phyloP scores from a whole-genome alignment of 2,888 invertebrate species.

The Caenorhabditis becei region DNA sequence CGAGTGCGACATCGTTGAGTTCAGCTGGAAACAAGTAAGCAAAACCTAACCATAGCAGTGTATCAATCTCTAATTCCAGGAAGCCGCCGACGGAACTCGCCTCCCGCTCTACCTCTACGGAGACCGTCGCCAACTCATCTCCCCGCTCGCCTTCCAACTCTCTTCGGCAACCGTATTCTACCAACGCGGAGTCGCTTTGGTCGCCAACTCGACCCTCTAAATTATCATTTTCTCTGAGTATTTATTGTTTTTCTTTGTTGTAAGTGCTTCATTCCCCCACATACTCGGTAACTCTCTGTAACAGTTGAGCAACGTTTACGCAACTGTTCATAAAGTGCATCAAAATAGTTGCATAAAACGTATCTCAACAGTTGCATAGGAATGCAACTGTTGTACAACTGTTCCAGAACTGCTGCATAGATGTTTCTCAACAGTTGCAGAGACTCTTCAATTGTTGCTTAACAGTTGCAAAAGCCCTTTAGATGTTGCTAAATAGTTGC shows the following conservation, averaged over 20 bases:
- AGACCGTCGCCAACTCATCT: conserved; percentile 94
- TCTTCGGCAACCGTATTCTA: conserved; percentile 88
- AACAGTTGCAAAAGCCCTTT: no score
- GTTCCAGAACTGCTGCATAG: no score
- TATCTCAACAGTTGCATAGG: no score
- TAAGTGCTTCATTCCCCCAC: no score
- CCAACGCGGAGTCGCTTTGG: conserved; percentile 96
- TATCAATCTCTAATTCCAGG: conserved; percentile 84
- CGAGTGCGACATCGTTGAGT: conserved; percentile 60
- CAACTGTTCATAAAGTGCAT: no score
- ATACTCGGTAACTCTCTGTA: no score
- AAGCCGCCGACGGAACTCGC: conserved; percentile 85
- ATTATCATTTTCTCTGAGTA: neutral
- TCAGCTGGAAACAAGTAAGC: conserved; percentile 65
- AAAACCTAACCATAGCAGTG: neutral
- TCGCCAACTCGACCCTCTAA: conserved; percentile 86
- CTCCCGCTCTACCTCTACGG: conserved; percentile 97
- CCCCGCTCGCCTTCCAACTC: conserved; percentile 94
- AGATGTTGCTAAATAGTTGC: no score
- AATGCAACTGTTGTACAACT: no score
- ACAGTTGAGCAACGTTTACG: no score
- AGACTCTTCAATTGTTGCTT: no score
- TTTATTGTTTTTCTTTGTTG: neutral
- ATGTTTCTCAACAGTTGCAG: no score
- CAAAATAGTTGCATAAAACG: no score